phyloP scores from a whole-genome alignment of 2,888 invertebrate species.

The Tetanocera ferruginea region DNA sequence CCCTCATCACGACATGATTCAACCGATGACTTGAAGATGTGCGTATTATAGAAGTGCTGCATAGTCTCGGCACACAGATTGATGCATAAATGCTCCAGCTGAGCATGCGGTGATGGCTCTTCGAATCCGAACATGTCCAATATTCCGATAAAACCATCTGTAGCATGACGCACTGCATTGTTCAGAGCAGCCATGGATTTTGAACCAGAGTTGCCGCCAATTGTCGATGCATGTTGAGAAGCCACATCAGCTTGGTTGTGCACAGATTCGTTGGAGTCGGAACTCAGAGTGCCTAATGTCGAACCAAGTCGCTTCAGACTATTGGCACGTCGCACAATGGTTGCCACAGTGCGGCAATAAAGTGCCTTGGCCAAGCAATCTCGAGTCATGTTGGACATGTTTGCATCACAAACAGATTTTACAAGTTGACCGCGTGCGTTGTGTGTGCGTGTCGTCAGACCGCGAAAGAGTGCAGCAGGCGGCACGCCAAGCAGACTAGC shows the following conservation, averaged over 20 bases:
- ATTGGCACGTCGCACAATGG: constrained; percentile 93
- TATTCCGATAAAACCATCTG: constrained; percentile 95
- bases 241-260: constrained; percentile 88
- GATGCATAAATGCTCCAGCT: constrained; percentile 93
- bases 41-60: constrained; percentile 98
- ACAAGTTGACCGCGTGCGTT: constrained; percentile 84
- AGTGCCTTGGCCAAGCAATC: constrained; percentile 92
- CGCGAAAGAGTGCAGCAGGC: constrained; percentile 73
- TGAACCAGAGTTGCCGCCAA: constrained; percentile 84
- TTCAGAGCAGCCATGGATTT: constrained; percentile 93
- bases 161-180: constrained; percentile 92
- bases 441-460: constrained; percentile 86
- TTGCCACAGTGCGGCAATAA: constrained; percentile 94
- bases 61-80: constrained; percentile 97
- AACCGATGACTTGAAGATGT: constrained; percentile 93
- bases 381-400: constrained; percentile 88
- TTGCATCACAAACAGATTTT: constrained; percentile 86
- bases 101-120: constrained; percentile 86
- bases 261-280: constrained; percentile 92
- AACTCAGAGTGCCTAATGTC: constrained; percentile 87
- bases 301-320: constrained; percentile 87
- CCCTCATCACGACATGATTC: constrained; percentile 96
- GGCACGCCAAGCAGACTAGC: constrained; percentile 82
- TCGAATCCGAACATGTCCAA: constrained; percentile 98
- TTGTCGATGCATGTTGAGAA: constrained; percentile 87